Conservation (phyloP, 2,113 vertebrate genomes). For the Rousettus leschenaultii region DNA sequence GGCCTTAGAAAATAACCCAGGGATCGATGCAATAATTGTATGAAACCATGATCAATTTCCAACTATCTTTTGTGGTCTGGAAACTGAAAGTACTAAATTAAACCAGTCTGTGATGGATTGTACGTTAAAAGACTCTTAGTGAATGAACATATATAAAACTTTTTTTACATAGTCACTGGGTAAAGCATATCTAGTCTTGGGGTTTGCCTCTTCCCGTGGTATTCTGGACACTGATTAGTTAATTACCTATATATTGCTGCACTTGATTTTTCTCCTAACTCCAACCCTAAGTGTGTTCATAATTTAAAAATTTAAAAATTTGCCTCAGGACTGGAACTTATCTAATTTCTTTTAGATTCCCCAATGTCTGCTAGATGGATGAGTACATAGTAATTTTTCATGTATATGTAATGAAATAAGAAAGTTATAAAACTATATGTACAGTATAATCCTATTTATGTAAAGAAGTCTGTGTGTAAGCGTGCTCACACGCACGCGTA, state of each 20-base stretch:
- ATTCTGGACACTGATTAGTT: neutral
- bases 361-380: neutral
- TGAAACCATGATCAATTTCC: neutral
- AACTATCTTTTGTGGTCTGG: slow-evolving; percentile 19
- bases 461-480: neutral
- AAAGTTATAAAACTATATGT: neutral
- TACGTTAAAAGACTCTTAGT: neutral
- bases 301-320: neutral
- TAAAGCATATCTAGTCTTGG: neutral
- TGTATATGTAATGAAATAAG: neutral
- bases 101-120: neutral
- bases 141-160: neutral
- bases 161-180: neutral
- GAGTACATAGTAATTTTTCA: neutral
- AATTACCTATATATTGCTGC: neutral
- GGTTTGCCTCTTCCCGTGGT: neutral
- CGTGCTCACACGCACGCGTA: neutral
- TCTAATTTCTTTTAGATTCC: neutral
- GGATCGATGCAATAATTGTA: neutral
- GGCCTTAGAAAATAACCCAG: neutral
- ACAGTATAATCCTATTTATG: neutral
- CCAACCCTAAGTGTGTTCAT: neutral
- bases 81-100: neutral
- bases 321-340: neutral
- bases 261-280: neutral